Base-by-base conservation (phyloP, 1,140 invertebrate species). In the Heliothis subflexa region DNA sequence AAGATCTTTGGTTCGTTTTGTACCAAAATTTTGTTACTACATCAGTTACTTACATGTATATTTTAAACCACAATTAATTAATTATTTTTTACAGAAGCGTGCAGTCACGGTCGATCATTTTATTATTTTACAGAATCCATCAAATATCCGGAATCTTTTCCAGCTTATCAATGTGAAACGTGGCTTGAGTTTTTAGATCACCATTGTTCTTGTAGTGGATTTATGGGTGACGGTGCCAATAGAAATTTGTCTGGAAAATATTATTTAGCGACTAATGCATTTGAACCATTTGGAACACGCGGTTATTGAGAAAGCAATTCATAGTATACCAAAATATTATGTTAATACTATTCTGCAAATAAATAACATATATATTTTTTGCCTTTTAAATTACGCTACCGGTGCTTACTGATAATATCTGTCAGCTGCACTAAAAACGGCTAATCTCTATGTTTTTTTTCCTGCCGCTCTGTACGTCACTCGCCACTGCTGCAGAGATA, bases 41-140 rank as follows among this genome's bases (percentile, higher is more conserved):
- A 52, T 52, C 14, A n/a, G 14, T 52, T 14, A 52, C n/a, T 14
- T 52, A 14, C 5, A 14, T 70, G 64, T 25, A 14, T 21, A 21
- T 21, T 4, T 7, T 13, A 16, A 11, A 18, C 7, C 11, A 13
- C 3, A 13, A 16, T 12, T n/a, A 1, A 18, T 55, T 25, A 1
- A n/a, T 40, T 47, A 40, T 45, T 75, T 76, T 54, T 85, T 84
- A 21, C 82, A 97, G 96, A 96, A 80, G 96, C 96, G 25, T 97
- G 96, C 83, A 97, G 96, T 84, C 97, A 97, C 82, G 95, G 96
- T 79, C 92, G 96, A 77, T 95, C 96, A 0, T 96, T 96, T 78
- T 88, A 95, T 54, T 97, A 96, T 82, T 97, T 96, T 78, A 96
- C 95, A 0, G 96, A 97, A 88, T 96, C 96, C 21, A 95, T 97